Evolutionary conservation across 2,888 invertebrate genomes (phyloP).

Genomic region (Monoplex corrugatus): DNA sequence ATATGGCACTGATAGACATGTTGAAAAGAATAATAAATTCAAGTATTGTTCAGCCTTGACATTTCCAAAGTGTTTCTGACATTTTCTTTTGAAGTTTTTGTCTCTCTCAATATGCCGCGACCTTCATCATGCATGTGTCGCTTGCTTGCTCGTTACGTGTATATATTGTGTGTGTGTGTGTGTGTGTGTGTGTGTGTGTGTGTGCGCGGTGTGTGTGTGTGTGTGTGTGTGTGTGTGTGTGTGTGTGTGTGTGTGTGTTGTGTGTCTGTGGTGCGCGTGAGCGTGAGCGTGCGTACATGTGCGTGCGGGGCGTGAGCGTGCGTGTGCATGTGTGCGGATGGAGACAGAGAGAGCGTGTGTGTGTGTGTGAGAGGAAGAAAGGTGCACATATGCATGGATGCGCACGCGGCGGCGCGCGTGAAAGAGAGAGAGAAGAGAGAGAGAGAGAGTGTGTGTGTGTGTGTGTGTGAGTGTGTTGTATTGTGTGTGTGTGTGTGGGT

Average conservation of each 20-base stretch:
- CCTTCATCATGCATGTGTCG: too few species aligned
- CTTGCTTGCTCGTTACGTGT: too few species aligned
- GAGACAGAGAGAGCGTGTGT: neutral
- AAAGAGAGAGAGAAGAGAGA: too few species aligned
- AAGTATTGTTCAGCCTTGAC: too few species aligned
- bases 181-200: neutral
- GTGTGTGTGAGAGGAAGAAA: neutral
- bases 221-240: neutral
- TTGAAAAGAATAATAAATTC: too few species aligned
- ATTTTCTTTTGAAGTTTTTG: too few species aligned
- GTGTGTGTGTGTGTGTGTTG: conserved; percentile 3
- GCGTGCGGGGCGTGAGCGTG: neutral
- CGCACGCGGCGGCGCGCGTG: too few species aligned
- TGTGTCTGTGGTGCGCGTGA: neutral
- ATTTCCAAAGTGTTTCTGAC: too few species aligned
- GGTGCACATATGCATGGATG: neutral
- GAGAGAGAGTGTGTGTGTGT: neutral
- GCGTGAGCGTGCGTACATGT: conserved; percentile 5
- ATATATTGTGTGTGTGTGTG: too few species aligned
- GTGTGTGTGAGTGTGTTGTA: neutral
- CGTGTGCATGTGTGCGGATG: neutral
- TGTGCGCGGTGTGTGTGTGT: neutral
- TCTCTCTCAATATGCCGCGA: too few species aligned
- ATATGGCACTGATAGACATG: too few species aligned
- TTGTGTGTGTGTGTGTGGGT: neutral